A percentile compares a stretch with the other conserved stretches of the same genome.
These are phyloP conservation scores for Abrostola triplasia DNA, from an alignment of 2,888 invertebrate species.

Conservation along the genomic window DNA sequence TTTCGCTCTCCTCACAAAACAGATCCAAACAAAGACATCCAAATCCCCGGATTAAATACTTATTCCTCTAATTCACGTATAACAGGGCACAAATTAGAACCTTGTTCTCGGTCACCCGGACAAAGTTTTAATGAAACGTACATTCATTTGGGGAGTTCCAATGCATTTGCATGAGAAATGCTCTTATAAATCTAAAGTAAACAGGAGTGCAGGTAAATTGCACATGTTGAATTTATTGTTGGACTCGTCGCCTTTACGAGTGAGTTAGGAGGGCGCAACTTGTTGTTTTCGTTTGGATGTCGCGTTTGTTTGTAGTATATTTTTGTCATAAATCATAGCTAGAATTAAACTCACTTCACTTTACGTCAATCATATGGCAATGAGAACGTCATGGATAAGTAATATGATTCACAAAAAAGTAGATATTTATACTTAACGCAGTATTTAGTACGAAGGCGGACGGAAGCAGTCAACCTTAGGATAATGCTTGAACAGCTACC, in stretches of 20 bases:
- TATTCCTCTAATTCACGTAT: conserved; percentile 41
- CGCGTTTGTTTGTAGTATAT: neutral
- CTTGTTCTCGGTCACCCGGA: conserved; percentile 34
- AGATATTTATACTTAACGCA: too few species aligned
- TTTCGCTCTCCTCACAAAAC: conserved; percentile 8
- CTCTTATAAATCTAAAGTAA: conserved; percentile 62
- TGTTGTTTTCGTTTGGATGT: conserved; percentile 22
- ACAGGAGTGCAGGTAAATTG: conserved; percentile 60
- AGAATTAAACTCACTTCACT: neutral
- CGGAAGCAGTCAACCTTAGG: too few species aligned
- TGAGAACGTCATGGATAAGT: too few species aligned
- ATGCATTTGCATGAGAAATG: conserved; percentile 64
- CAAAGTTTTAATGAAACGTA: conserved; percentile 62
- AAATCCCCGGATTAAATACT: conserved; percentile 46
- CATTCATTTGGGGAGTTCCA: conserved; percentile 53
- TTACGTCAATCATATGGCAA: too few species aligned
- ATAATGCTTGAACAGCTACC: too few species aligned
- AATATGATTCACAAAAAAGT: too few species aligned
- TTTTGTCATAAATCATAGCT: neutral
- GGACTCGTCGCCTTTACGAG: conserved; percentile 44
- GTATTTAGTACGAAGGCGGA: too few species aligned
- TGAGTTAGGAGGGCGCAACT: conserved; percentile 33
- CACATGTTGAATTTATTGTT: conserved; percentile 62
- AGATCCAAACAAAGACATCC: conserved; percentile 17
- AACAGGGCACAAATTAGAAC: conserved; percentile 48